A percentile compares a stretch with the other conserved stretches of the same genome.
phyloP scores from a whole-genome alignment of 2,888 invertebrate species.

The Athalia circularis region DNA sequence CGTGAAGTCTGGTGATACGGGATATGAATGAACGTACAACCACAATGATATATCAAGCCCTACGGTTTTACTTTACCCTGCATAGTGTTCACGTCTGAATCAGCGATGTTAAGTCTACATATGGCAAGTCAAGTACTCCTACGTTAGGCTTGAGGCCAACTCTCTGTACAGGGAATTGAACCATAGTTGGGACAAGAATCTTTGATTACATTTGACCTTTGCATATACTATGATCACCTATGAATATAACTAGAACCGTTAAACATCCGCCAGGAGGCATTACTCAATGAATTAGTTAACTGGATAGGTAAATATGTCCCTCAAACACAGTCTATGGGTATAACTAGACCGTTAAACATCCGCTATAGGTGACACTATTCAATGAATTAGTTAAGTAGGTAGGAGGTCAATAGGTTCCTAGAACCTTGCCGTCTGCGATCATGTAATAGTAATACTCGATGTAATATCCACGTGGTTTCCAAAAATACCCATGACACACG shows the following conservation, averaged over 20 bases:
- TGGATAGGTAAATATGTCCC: neutral
- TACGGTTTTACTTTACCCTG: neutral
- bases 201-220: slow-evolving; percentile 55
- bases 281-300: slow-evolving; percentile 8
- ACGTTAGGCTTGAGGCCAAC: neutral
- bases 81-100: slow-evolving; percentile 48
- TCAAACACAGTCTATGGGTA: neutral
- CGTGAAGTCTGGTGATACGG: too few relatives aligned
- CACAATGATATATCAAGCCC: neutral
- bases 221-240: slow-evolving; percentile 40
- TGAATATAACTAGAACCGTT: slow-evolving; percentile 12
- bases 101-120: slow-evolving; percentile 54
- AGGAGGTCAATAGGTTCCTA: too few relatives aligned
- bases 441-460: too few relatives aligned
- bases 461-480: too few relatives aligned
- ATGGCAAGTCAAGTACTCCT: slow-evolving; percentile 49
- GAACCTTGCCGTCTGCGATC: too few relatives aligned
- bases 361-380: too few relatives aligned
- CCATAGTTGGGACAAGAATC: slow-evolving; percentile 51
- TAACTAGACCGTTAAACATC: too few relatives aligned
- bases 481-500: too few relatives aligned
- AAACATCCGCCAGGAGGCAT: neutral
- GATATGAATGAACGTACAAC: neutral
- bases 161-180: slow-evolving; percentile 50
- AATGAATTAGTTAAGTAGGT: too few relatives aligned